Conservation (phyloP, 2,888 invertebrate genomes). For the Hyles lineata region DNA sequence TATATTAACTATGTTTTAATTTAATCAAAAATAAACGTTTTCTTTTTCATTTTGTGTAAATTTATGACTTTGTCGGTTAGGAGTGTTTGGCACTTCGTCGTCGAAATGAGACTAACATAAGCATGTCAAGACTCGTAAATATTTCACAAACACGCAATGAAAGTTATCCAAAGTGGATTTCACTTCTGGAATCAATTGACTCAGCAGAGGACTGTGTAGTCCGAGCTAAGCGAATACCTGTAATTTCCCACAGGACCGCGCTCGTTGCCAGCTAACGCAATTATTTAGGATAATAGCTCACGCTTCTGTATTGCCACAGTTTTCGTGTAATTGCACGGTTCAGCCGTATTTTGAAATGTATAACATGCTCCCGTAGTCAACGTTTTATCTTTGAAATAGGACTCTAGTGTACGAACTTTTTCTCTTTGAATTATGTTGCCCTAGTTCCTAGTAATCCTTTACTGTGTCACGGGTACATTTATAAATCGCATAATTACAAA, state of each 20-base stretch:
- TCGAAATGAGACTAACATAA: too few relatives aligned
- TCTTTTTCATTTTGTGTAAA: too few relatives aligned
- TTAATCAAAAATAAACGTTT: too few relatives aligned
- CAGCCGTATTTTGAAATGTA: constrained; percentile 28
- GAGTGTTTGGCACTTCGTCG: too few relatives aligned
- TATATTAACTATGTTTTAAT: too few relatives aligned
- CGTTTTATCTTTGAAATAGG: neutral
- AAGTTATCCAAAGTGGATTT: constrained; percentile 4
- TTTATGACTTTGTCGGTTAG: too few relatives aligned
- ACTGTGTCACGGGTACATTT: too few relatives aligned
- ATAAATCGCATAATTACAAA: too few relatives aligned
- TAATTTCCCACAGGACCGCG: constrained; percentile 32
- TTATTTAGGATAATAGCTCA: constrained; percentile 63
- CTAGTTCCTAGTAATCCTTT: too few relatives aligned
- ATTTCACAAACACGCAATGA: neutral
- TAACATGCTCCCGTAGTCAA: neutral
- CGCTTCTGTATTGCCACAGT: constrained; percentile 37
- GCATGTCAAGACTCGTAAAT: neutral
- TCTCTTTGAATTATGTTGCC: too few relatives aligned
- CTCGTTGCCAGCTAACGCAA: constrained; percentile 52
- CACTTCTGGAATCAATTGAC: constrained; percentile 30
- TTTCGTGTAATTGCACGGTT: constrained; percentile 38
- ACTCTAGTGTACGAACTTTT: too few relatives aligned
- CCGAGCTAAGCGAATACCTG: constrained; percentile 27
- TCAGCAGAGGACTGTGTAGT: constrained; percentile 27